Percentiles rank a stretch among this genome's conserved stretches.
These are phyloP conservation scores for Heliconius charithonia DNA, from an alignment of 2,888 invertebrate species.

Conservation along the genomic window DNA sequence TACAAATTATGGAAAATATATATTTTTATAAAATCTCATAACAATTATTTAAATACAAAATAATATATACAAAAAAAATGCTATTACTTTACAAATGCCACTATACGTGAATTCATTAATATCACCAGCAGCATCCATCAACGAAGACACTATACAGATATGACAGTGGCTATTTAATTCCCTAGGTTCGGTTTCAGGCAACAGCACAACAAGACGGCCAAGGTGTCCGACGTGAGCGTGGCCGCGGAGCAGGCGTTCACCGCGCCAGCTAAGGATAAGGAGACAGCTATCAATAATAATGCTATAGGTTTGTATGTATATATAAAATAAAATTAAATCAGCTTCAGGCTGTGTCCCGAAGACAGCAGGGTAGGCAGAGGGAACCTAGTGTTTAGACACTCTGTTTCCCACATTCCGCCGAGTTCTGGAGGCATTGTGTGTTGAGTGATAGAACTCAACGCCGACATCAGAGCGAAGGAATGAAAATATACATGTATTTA, in stretches of 20 bases:
- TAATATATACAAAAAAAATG: background rate
- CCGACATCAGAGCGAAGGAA: too few relatives aligned
- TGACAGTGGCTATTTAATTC: conserved; percentile 52
- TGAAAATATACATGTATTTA: too few relatives aligned
- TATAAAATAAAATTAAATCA: too few relatives aligned
- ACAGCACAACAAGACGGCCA: conserved; percentile 86
- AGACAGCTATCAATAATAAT: conserved; percentile 81
- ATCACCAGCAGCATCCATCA: conserved; percentile 19
- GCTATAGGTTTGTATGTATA: conserved; percentile 65
- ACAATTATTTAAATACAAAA: background rate
- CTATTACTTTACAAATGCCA: background rate
- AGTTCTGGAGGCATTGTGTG: too few relatives aligned
- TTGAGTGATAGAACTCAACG: too few relatives aligned
- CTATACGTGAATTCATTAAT: conserved; percentile 2
- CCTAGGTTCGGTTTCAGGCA: conserved; percentile 89
- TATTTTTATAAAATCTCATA: background rate
- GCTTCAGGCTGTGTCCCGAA: too few relatives aligned
- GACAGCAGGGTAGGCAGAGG: too few relatives aligned
- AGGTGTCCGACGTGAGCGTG: conserved; percentile 85
- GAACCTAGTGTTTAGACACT: too few relatives aligned
- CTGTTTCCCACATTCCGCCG: too few relatives aligned
- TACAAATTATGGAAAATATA: background rate
- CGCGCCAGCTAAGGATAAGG: conserved; percentile 74
- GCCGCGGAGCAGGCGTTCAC: conserved; percentile 75
- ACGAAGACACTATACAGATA: conserved; percentile 29